phyloP scores from a whole-genome alignment of 2,888 invertebrate genomes.

The Drosophila mimetica region DNA sequence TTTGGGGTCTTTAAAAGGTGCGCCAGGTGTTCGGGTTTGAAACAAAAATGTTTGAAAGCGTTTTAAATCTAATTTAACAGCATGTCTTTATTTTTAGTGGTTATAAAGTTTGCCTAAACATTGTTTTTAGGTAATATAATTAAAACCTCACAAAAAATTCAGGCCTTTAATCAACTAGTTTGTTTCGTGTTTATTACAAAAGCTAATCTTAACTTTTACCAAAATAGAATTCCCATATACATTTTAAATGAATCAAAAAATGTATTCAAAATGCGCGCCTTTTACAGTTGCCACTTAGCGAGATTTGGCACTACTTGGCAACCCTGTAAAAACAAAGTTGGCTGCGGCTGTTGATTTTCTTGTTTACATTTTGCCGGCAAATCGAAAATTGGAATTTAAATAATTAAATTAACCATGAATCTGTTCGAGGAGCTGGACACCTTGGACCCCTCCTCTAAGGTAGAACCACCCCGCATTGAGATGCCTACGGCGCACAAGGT shows the following conservation, averaged over 20 bases:
- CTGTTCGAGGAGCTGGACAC: constrained; percentile 83
- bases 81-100: too few relatives aligned
- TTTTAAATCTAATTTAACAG: not conserved
- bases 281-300: not conserved
- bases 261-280: not conserved
- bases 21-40: not conserved
- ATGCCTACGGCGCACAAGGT: constrained; percentile 91
- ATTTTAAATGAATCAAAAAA: not conserved
- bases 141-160: not conserved
- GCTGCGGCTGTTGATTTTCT: constrained; percentile 20
- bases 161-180: not conserved
- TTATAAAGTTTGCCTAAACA: not conserved
- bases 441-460: constrained; percentile 76
- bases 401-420: constrained; percentile 59
- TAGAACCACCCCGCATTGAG: constrained; percentile 83
- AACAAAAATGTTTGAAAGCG: not conserved
- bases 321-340: constrained; percentile 44
- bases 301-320: not conserved
- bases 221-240: too few relatives aligned
- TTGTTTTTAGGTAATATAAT: not conserved
- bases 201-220: too few relatives aligned
- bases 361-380: constrained; percentile 55
- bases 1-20: constrained; percentile 5
- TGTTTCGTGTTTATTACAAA: too few relatives aligned
- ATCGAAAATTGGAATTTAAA: constrained; percentile 13